Evolutionary conservation across 2,888 invertebrate species (phyloP), one percentile per base, ranked within the genome.

Genomic region (Zele albiditarsus): DNA sequence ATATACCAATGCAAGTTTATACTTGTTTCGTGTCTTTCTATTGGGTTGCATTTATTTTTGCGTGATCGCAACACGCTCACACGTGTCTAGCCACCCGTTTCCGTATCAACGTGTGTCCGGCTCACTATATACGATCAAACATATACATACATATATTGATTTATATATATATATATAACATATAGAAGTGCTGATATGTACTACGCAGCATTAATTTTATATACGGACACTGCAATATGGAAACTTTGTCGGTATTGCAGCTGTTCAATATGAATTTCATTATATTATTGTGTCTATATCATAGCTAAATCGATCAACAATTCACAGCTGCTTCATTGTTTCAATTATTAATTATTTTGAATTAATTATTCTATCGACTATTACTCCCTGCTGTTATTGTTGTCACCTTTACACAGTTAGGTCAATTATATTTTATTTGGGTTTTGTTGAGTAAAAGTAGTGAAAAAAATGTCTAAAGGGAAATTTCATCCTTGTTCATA

Each of bases 121-220:
- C 28, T 65, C 16, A 16, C 8, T 71, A 28, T 60, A 28, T 31
- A 62, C n/a, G 58, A 25, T n/a, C 62, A n/a, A 31, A 27, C 27
- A 14, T 60, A 60, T 60, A 20, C 58, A 28, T 70, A 28, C 49
- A 67, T 67, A 49, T 67, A 16, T 27, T n/a, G 14, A 2, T 28
- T 27, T 62, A 25, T 62, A 27, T 60, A 62, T 63, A 33, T 20
- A 63, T 25, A 23, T 2, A 31, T n/a, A n/a, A 46, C 16, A 46
- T n/a, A n/a, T 46, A n/a, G n/a, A 16, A n/a, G 16, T n/a, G 46
- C 14, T 46, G n/a, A 46, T 46, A 42, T 14, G 14, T 71, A 79
- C 75, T 77, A 74, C 78, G 78, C 66, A 76, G 76, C 75, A 75
- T 78, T 80, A 81, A 79, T 78, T 73, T 75, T 76, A 28, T 68